Evolutionary conservation across 2,797 vertebrate genomes (phyloP), one percentile per base, ranked within the genome.

Genomic region (Rhadinocentrus ornatus): DNA sequence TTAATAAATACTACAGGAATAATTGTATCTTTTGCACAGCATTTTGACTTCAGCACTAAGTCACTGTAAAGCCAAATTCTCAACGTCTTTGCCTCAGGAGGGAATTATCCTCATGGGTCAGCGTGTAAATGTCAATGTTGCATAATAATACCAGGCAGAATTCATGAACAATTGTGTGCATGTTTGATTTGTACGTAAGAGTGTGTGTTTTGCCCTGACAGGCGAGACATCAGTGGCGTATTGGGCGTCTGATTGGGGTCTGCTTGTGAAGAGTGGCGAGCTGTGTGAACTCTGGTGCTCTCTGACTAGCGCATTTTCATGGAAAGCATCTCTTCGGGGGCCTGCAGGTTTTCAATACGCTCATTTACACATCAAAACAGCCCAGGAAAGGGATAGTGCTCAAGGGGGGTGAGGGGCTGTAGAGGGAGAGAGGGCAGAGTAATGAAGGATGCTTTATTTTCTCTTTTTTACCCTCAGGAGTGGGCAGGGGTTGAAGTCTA

Each of bases 311-410:
- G 87, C 92, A 93, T 94, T 94, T 94, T 95, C 93, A 95, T 94
- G 93, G 93, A 93, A 94, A 94, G 92, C 92, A 85, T 93, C 93
- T 94, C 93, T 94, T 94, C 93, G 84, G 92, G 91, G 92, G 93
- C 90, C 88, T 90, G 92, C 90, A 92, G 93, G 92, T 92, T 95
- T 94, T 94, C 93, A 95, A 94, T 94, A 69, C 18, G 41, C 93
- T 95, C 93, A 95, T 95, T 95, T 94, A 91, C 94, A 95, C 94
- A 95, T 95, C 94, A 95, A 94, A 94, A 94, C 91, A 87, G 79
- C 88, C 75, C 85, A 92, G 92, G 93, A 94, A 94, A 94, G 92
- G 92, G 93, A 94, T 94, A 93, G 93, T 89, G 89, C 93, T 91
- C 83, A 78, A 86, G 89, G 91, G 89, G 89, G 81, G 78, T 20